phyloP scores from a whole-genome alignment of 2,797 vertebrate species.

The Pygocentrus nattereri region DNA sequence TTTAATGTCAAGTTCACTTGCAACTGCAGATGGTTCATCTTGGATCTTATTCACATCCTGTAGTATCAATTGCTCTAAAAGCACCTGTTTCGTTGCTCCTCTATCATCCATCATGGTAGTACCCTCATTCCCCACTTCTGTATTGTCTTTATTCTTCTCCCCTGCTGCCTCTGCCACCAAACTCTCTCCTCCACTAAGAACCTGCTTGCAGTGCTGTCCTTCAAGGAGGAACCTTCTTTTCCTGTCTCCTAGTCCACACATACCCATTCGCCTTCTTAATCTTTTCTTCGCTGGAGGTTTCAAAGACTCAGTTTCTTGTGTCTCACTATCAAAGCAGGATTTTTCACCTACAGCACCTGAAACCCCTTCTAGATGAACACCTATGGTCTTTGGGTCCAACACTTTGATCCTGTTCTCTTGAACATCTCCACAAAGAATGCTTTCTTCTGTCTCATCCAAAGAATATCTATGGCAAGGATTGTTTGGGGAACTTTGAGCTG shows the following conservation, averaged over 20 bases:
- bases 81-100: constrained; percentile 1
- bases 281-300: constrained; percentile 58
- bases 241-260: constrained; percentile 70
- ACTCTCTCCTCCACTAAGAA: constrained; percentile 21
- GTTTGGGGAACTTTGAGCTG: not conserved
- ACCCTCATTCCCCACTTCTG: constrained; percentile 10
- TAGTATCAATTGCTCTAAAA: constrained; percentile 11
- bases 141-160: not conserved
- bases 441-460: not conserved
- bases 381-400: not conserved
- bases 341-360: constrained; percentile 1
- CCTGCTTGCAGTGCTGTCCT: constrained; percentile 13
- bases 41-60: not conserved
- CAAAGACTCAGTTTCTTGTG: not conserved
- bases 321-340: not conserved
- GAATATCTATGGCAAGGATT: not conserved
- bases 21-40: not conserved
- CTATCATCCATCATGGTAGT: constrained; percentile 22
- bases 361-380: not conserved
- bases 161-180: not conserved
- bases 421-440: not conserved
- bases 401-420: not conserved
- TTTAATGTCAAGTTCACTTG: not conserved
- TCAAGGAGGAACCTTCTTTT: constrained; percentile 61
- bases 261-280: constrained; percentile 73